These are phyloP conservation scores for Mastigias papua DNA, from an alignment of 30 jellyfish, hydroid and myxozoan species.

Conservation along the genomic window DNA sequence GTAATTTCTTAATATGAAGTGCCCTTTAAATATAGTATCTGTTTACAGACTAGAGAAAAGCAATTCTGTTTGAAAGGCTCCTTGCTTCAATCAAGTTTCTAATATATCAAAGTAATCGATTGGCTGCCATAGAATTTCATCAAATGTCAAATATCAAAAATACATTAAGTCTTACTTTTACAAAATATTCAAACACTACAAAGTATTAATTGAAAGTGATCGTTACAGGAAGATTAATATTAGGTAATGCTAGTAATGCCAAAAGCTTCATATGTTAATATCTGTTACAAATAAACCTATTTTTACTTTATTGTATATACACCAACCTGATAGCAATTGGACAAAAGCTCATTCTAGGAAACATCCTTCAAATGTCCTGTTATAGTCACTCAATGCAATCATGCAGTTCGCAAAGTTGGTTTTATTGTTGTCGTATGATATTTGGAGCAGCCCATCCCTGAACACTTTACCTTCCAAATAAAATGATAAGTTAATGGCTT, in stretches of 20 bases:
- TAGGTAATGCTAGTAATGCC: neutral
- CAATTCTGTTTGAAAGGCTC: no score
- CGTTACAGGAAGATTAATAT: neutral
- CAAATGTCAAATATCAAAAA: no score
- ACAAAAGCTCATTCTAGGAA: neutral
- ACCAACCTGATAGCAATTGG: neutral
- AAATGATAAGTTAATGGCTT: conserved; percentile 27
- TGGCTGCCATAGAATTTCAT: no score
- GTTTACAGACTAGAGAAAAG: no score
- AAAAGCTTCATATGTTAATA: neutral
- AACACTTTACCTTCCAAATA: neutral
- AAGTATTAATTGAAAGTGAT: neutral
- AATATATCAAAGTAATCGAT: no score
- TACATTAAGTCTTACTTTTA: neutral
- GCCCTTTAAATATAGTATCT: no score
- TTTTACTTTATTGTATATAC: no score
- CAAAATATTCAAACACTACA: neutral
- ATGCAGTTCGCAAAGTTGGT: neutral
- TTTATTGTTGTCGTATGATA: neutral
- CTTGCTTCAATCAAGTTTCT: no score
- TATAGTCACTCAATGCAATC: neutral
- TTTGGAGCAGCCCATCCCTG: neutral
- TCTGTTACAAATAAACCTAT: no score
- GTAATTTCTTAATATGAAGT: no score
- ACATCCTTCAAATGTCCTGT: neutral